phyloP scores from a whole-genome alignment of 2,888 invertebrate genomes.

The Acanthopleura granulata region DNA sequence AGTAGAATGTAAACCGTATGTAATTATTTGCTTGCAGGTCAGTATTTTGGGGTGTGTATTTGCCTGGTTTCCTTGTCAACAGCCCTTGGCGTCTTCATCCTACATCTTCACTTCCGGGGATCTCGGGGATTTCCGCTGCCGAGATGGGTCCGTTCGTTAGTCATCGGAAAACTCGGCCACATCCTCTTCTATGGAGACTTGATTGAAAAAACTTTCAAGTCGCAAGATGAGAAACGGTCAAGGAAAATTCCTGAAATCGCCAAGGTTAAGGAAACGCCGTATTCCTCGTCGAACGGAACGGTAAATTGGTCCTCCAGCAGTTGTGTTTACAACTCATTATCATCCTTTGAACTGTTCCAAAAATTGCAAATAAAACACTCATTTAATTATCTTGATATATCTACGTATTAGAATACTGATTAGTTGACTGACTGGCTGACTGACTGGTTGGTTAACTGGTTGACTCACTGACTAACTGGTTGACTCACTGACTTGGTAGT shows the following conservation, averaged over 20 bases:
- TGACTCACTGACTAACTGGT: too few species aligned
- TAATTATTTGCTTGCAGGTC: conserved; percentile 15
- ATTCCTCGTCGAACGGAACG: too few species aligned
- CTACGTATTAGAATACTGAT: too few species aligned
- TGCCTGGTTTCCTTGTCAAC: conserved; percentile 7
- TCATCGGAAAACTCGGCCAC: conserved; percentile 7
- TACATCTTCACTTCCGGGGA: conserved; percentile 21
- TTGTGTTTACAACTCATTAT: too few species aligned
- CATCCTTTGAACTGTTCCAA: too few species aligned
- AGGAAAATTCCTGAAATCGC: not conserved
- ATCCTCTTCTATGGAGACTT: not conserved
- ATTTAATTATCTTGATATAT: too few species aligned
- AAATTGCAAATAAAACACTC: not conserved
- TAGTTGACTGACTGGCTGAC: too few species aligned
- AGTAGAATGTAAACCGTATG: not conserved
- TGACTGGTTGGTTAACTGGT: too few species aligned
- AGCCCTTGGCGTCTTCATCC: conserved; percentile 5
- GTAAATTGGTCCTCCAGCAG: too few species aligned
- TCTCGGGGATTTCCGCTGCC: conserved; percentile 9
- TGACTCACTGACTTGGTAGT: too few species aligned
- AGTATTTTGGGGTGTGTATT: conserved; percentile 9
- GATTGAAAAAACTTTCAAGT: not conserved
- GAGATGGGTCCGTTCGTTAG: not conserved
- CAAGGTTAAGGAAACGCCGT: not conserved
- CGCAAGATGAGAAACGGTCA: not conserved